Percentiles rank a stretch among this genome's conserved stretches.
Evolutionary conservation across 2,888 invertebrate genomes (phyloP).

Genomic region (Rhamnusium bicolor): DNA sequence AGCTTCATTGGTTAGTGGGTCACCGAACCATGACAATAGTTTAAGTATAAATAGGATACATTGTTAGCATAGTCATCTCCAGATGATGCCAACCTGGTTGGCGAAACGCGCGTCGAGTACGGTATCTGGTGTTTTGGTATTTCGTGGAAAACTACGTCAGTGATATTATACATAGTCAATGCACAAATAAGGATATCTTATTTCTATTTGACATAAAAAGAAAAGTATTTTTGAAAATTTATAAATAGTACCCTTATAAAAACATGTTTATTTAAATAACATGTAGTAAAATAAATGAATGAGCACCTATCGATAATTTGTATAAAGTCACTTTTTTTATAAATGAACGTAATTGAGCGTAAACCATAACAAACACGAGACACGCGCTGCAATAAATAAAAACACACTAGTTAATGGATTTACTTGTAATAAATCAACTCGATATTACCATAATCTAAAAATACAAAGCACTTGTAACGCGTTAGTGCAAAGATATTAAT

Average conservation of each 20-base stretch:
- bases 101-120: no score
- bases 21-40: no score
- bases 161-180: no score
- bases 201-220: no score
- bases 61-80: no score
- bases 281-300: background rate
- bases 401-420: conserved; percentile 21
- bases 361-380: conserved; percentile 20
- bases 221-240: background rate
- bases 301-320: conserved; percentile 6
- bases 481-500: conserved; percentile 2
- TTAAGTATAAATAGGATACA: no score
- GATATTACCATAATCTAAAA: conserved; percentile 6
- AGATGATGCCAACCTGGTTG: no score
- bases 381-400: conserved; percentile 8
- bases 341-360: conserved; percentile 19
- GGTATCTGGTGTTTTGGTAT: no score
- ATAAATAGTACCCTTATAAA: background rate
- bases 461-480: conserved; percentile 23
- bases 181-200: no score
- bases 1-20: no score
- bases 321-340: background rate
- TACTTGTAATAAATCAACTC: conserved; percentile 4
- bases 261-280: background rate
- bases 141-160: no score